phyloP scores from a whole-genome alignment of 1,140 invertebrate species.

The Drosophila oshimai region DNA sequence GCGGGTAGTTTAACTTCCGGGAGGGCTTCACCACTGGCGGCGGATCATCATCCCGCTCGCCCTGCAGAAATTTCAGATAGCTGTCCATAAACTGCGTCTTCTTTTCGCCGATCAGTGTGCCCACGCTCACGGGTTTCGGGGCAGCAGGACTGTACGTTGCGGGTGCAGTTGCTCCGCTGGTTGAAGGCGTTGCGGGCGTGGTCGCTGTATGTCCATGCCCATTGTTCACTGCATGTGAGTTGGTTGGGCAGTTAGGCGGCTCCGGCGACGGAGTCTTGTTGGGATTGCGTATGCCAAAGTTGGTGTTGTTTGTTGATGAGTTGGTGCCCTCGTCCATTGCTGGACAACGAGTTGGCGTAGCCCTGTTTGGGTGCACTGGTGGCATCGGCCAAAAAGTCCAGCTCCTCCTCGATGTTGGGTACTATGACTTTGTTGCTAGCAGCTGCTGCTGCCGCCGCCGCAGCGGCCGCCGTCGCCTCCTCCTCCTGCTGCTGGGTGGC shows the following conservation, averaged over 20 bases:
- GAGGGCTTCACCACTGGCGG: conserved; percentile 84
- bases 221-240: conserved; percentile 41
- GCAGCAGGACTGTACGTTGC: conserved; percentile 24
- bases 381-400: conserved; percentile 89
- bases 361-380: conserved; percentile 82
- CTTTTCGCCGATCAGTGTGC: conserved; percentile 84
- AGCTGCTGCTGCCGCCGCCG: conserved; percentile 85
- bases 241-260: conserved; percentile 51
- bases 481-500: conserved; percentile 84
- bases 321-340: conserved; percentile 67
- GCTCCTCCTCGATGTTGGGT: conserved; percentile 92
- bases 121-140: conserved; percentile 84
- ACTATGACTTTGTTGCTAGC: conserved; percentile 90
- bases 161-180: conserved; percentile 4
- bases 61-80: conserved; percentile 92
- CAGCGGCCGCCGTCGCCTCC: conserved; percentile 84
- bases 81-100: conserved; percentile 92
- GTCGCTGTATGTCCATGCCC: conserved; percentile 28
- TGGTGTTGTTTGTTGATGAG: conserved; percentile 71
- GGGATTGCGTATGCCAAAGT: conserved; percentile 79
- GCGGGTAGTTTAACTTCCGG: conserved; percentile 72
- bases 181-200: neutral
- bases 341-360: conserved; percentile 83
- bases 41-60: conserved; percentile 90
- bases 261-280: conserved; percentile 72